Percentiles rank a stretch among this genome's conserved stretches.
These are phyloP conservation scores for Catharus minimus DNA, from an alignment of 2,113 vertebrate genomes.

Conservation along the genomic window DNA sequence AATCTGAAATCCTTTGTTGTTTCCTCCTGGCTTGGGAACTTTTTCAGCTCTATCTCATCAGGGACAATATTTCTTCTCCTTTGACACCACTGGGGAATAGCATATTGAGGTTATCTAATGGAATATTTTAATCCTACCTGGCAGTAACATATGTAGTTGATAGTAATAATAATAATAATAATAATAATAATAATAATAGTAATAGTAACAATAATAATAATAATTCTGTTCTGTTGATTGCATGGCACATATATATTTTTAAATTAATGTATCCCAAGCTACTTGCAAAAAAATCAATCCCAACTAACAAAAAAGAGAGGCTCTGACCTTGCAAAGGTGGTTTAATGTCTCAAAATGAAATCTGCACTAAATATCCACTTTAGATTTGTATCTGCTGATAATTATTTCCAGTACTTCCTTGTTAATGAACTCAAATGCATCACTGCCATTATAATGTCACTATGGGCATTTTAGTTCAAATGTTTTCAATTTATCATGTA, in stretches of 20 bases:
- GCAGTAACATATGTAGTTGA: background rate
- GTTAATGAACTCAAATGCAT: background rate
- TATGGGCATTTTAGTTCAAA: background rate
- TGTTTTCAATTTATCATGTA: background rate
- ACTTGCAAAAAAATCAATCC: background rate
- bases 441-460: background rate
- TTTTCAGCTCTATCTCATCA: background rate
- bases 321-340: background rate
- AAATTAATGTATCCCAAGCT: background rate
- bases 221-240: background rate
- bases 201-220: background rate
- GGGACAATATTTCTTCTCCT: background rate
- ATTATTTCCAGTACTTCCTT: background rate
- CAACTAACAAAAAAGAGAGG: background rate
- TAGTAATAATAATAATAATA: background rate
- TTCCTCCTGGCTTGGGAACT: background rate
- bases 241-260: background rate
- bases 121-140: background rate
- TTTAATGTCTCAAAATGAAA: background rate
- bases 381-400: background rate
- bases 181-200: too few species aligned
- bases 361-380: background rate
- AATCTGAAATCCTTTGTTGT: background rate
- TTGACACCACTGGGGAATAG: fast-evolving
- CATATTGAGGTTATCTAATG: fast-evolving